phyloP scores from a whole-genome alignment of 2,888 invertebrate genomes.

The Cantharis flavilabris region DNA sequence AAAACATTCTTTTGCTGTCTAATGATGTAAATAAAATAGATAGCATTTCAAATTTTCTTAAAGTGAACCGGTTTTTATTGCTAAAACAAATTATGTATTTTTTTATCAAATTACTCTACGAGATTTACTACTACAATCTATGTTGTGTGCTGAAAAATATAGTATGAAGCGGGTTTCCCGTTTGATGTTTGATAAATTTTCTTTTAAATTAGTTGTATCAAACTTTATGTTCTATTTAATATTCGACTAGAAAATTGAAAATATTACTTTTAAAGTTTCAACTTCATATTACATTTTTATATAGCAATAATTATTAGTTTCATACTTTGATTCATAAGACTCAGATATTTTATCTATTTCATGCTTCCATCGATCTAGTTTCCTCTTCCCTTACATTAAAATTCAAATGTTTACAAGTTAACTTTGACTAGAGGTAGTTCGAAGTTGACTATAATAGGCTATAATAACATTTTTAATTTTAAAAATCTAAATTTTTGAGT shows the following conservation, averaged over 20 bases:
- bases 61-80: slow-evolving; percentile 2
- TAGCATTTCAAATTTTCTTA: slow-evolving; percentile 3
- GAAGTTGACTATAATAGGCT: too few species aligned
- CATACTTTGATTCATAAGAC: too few species aligned
- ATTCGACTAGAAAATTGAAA: not conserved
- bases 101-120: not conserved
- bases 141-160: not conserved
- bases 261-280: not conserved
- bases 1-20: slow-evolving; percentile 2
- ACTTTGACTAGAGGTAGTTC: too few species aligned
- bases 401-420: too few species aligned
- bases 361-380: too few species aligned
- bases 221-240: not conserved
- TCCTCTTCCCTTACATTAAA: too few species aligned
- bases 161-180: not conserved
- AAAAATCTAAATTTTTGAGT: too few species aligned
- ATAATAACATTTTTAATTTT: too few species aligned
- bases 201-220: not conserved
- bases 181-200: not conserved
- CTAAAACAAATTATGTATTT: not conserved
- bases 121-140: not conserved
- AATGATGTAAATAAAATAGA: slow-evolving; percentile 8
- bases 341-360: too few species aligned
- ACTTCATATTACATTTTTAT: not conserved
- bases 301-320: not conserved